Conservation (phyloP, 2,888 invertebrate species). For the Seira musarum region DNA sequence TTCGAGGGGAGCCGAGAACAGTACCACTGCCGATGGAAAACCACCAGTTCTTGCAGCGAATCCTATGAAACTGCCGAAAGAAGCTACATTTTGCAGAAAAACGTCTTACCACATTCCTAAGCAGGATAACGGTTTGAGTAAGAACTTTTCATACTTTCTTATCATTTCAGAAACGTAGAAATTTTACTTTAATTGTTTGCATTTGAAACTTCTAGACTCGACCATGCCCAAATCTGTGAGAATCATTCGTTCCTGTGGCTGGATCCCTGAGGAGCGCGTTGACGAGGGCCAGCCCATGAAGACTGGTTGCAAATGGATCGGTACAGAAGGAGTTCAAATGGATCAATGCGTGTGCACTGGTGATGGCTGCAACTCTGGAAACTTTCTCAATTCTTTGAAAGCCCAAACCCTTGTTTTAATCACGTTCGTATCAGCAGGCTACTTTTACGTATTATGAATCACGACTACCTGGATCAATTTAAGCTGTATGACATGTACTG, state of each 20-base stretch:
- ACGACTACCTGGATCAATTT: too few relatives aligned
- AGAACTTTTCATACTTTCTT: too few relatives aligned
- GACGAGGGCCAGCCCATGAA: not conserved
- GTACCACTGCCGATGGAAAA: not conserved
- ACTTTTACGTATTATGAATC: conserved; percentile 44
- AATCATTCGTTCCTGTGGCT: conserved; percentile 60
- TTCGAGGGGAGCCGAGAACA: not conserved
- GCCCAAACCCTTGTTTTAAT: conserved; percentile 29
- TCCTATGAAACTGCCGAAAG: conserved; percentile 20
- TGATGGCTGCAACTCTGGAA: conserved; percentile 43
- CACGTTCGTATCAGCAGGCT: conserved; percentile 22
- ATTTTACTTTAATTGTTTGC: conserved; percentile 9
- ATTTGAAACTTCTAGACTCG: conserved; percentile 12
- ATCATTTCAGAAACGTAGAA: too few relatives aligned
- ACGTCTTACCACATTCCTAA: conserved; percentile 24
- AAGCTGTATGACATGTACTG: too few relatives aligned
- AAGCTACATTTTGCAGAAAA: conserved; percentile 41
- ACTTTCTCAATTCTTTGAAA: conserved; percentile 24
- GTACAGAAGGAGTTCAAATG: conserved; percentile 39
- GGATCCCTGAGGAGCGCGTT: conserved; percentile 36
- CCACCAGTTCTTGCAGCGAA: not conserved
- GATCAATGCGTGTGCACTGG: conserved; percentile 45
- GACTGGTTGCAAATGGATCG: conserved; percentile 40
- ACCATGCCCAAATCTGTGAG: conserved; percentile 15
- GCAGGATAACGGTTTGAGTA: conserved; percentile 36